Base-by-base conservation (phyloP, 2,797 vertebrate species). In the Alca torda region DNA sequence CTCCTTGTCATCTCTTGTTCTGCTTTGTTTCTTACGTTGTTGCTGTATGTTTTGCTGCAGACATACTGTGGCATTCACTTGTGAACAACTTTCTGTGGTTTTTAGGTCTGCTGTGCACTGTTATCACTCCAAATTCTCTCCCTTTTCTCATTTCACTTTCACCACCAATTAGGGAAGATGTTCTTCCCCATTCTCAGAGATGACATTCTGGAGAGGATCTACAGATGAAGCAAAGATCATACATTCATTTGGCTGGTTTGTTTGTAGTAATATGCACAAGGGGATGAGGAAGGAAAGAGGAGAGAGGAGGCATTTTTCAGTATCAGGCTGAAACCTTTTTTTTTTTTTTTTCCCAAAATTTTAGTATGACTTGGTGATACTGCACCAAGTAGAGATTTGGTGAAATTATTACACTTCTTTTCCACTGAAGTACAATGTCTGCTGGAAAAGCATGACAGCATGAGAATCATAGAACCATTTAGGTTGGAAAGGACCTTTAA, bases 1-100 rank as follows among this genome's bases (percentile, higher is more conserved):
- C 77, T 45, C 20, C 56, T 39, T 93, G 93, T 69, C 93, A 70
- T 51, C 69, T 60, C 72, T 41, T 65, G 54, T 64, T 85, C 54
- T 68, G 75, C 64, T 68, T 63, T 81, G 57, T 53, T 92, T 53
- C 68, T 74, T 59, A 24, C 4, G 37, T 70, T 90, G 56, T 12
- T 65, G 64, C 35, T 43, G 16, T 56, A 16, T 37, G 63, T 48
- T 90, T 84, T 86, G 45, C 45, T 65, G 61, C 30, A 70, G 56
- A 87, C 11, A 5, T 13, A 65, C 45, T n/a, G 24, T 78, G 50
- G 19, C 20, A 41, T 13, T 96, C 48, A 65, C 54, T 21, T 60
- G 59, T 67, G 51, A 74, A 30, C 28, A 50, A 31, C 31, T 45
- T 75, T 21, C 46, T 41, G 19, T 65, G 25, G 6, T 37, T 65